Conservation (phyloP, 64 coral and sea anemone species). For the Montipora capricornis region DNA sequence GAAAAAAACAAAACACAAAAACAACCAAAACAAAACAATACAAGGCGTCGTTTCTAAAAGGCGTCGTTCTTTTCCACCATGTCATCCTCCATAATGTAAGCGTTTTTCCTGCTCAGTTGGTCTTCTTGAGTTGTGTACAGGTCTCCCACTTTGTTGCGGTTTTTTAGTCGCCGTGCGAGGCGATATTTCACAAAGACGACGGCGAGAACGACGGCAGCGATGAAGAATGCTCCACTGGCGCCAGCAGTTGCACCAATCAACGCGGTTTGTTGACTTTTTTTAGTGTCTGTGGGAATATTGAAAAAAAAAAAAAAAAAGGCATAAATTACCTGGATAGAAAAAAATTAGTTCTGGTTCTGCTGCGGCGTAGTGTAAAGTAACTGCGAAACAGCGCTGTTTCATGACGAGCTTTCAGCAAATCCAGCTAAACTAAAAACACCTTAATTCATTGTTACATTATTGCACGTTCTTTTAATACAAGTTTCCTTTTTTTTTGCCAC, state of each 20-base stretch:
- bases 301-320: background rate
- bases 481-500: too few species aligned
- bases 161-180: background rate
- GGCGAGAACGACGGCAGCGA: background rate
- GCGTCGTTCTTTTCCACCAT: background rate
- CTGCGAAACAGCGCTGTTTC: too few species aligned
- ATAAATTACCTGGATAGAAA: too few species aligned
- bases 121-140: background rate
- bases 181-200: conserved; percentile 17
- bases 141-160: background rate
- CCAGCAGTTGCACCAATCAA: conserved; percentile 16
- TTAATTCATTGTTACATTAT: too few species aligned
- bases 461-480: too few species aligned
- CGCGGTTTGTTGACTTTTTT: background rate
- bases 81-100: background rate
- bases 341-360: too few species aligned
- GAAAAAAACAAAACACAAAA: too few species aligned
- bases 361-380: too few species aligned
- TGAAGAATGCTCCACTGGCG: background rate
- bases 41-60: background rate
- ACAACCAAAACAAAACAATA: background rate
- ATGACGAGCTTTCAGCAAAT: too few species aligned
- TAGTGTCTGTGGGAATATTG: background rate
- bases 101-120: conserved; percentile 7
- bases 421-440: too few species aligned